Base-by-base conservation (phyloP, 1,140 invertebrate genomes). In the Nomia melanderi region DNA sequence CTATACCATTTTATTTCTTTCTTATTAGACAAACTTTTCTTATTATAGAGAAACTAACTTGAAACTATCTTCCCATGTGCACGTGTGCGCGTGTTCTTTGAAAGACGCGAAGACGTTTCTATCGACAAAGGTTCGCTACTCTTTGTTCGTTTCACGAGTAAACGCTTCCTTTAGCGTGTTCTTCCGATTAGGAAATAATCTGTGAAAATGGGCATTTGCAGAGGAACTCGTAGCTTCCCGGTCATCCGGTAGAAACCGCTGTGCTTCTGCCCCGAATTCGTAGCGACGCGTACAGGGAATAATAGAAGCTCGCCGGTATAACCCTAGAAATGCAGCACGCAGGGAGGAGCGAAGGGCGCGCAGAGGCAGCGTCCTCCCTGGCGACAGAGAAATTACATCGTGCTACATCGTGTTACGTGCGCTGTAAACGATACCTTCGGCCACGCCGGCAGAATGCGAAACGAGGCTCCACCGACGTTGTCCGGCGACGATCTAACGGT, bases 251-350 rank as follows among this genome's bases (percentile, higher is more conserved):
- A 64, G 64, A 63, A 47, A 77, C 47, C n/a, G 47, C 6, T 2
- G 23, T 0, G 25, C 8, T 7, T 14, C 7, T 69, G 63, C 56
- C 64, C 63, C 67, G 63, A 56, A 62, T 62, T 39, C 79, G 59
- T 53, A 66, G n/a, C 59, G 36, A 23, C 29, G 20, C 44, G 27
- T 44, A 44, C 6, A 20, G 14, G 3, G 41, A n/a, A 44, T 44
- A 12, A 17, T 17, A 4, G 14, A 7, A 11, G 36, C 8, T 39
- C 36, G 5, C 36, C 36, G 36, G 59, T 69, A 73, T 69, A 81
- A 74, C 81, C 81, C 41, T 83, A 83, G 69, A 83, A 83, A 82
- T 83, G 79, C 79, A 82, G 64, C 50, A n/a, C n/a, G 60, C 17
- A 53, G 53, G 65, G 70, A 60, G 47, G 62, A 62, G 56, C 29